Percentiles rank a stretch among this genome's conserved stretches.
phyloP scores from a whole-genome alignment of 2,113 vertebrate species.

The Narcine bancroftii region DNA sequence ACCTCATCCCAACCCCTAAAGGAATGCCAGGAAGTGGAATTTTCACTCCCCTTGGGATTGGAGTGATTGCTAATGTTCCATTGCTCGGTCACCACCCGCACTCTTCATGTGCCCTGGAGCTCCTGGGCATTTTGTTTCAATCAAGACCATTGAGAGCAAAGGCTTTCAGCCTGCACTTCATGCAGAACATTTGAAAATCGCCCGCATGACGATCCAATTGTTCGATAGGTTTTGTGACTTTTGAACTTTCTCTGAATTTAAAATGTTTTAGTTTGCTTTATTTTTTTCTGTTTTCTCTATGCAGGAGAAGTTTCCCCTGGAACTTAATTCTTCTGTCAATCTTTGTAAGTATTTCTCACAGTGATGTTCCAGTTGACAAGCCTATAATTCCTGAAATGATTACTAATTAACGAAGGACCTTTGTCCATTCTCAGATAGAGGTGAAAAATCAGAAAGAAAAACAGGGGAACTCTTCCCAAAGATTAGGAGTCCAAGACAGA shows the following conservation, averaged over 20 bases:
- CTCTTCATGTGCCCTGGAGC: no score
- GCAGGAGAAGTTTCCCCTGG: constrained; percentile 45
- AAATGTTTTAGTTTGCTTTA: background rate
- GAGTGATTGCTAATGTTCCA: no score
- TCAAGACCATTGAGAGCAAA: background rate
- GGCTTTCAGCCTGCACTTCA: background rate
- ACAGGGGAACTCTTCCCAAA: background rate
- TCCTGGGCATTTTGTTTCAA: background rate
- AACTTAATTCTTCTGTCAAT: constrained; percentile 46
- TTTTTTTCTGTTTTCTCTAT: constrained; percentile 4
- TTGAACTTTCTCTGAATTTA: background rate
- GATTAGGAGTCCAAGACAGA: background rate
- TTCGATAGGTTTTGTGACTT: background rate
- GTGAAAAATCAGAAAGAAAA: background rate
- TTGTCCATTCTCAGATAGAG: background rate
- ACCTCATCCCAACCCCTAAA: no score
- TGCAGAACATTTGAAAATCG: background rate
- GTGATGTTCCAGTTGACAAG: background rate
- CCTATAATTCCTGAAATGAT: background rate
- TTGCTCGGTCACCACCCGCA: no score
- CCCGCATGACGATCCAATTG: background rate
- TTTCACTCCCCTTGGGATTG: no score
- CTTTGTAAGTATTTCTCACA: constrained; percentile 44
- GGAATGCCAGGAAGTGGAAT: no score
- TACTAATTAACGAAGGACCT: background rate